Evolutionary conservation across 92 coral and sea anemone genomes (phyloP), one percentile per base, ranked within the genome.

Genomic region (Plumapathes pennacea): DNA sequence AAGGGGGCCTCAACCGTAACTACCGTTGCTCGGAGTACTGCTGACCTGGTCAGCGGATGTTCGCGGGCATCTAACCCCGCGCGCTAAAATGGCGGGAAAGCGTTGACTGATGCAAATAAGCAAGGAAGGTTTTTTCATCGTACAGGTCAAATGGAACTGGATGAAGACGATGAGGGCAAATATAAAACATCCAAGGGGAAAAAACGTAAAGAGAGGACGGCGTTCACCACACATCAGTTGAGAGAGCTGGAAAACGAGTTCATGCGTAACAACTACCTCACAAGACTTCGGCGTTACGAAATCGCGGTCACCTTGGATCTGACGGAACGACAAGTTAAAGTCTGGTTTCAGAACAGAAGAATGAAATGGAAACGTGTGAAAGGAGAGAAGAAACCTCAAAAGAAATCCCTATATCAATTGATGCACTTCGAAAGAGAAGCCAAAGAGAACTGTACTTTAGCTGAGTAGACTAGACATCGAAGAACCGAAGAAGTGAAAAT

Each of bases 341-440:
- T 90, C 14, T 90, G 97, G 97, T 90, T 90, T 47, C 97, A 90
- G 64, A 91, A 91, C 47, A 76, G 97, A 18, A 71, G 97, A 44
- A 91, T 91, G 97, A 91, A 91, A 44, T 91, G 97, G 97, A 91
- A 91, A 59, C 70, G 97, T 54, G 97, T 91, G 1, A 91, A 91
- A 60, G 97, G 95, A 28, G 95, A 89, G 66, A 91, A 85, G 47
- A 91, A 91, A 55, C 97, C 97, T 9, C 96, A 91, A 74, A 91
- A 91, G 54, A 91, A 91, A 77, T 82, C 89, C 5, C 81, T 91
- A 39, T 81, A 65, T 36, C 50, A 69, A 47, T 59, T 86, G 62
- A 62, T 86, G 44, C 95, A 86, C 36, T 75, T 82, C 29, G 95
- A 86, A 43, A 80, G 71, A 34, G 95, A 82, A 32, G n/a, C n/a